Evolutionary conservation across 2,797 vertebrate genomes (phyloP).

Genomic region (Triplophysa bombifrons): DNA sequence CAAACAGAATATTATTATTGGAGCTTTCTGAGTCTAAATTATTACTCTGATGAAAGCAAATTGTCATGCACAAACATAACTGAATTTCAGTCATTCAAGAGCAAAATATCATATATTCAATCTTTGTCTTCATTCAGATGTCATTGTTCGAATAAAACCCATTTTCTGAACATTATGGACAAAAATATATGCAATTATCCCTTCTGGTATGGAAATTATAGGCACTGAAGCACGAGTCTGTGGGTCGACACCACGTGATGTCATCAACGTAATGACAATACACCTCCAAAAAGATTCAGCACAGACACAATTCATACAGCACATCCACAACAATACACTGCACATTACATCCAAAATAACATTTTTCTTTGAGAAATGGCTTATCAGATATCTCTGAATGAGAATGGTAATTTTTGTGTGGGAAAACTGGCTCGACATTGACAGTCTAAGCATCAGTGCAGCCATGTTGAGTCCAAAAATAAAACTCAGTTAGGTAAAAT

Average conservation of each 20-base stretch:
- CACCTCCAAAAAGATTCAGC: conserved; percentile 50
- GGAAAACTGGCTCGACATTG: not conserved
- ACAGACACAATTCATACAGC: not conserved
- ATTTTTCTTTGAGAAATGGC: not conserved
- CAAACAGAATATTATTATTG: not conserved
- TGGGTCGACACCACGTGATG: conserved; percentile 46
- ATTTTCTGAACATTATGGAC: conserved; percentile 30
- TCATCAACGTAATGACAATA: conserved; percentile 46
- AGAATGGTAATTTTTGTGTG: not conserved
- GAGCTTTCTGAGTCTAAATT: not conserved
- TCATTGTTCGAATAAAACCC: conserved; percentile 9
- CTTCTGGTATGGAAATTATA: conserved; percentile 41
- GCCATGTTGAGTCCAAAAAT: conserved; percentile 18
- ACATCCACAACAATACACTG: not conserved
- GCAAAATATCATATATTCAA: too few species aligned
- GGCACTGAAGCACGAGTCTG: conserved; percentile 4
- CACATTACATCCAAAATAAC: not conserved
- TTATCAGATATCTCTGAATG: not conserved
- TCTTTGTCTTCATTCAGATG: not conserved
- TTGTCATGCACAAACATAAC: too few species aligned
- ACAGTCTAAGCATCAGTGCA: not conserved
- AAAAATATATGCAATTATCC: conserved; percentile 32
- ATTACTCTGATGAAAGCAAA: too few species aligned
- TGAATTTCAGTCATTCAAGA: too few species aligned
- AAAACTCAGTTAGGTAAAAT: not conserved